Conservation (phyloP, 2,113 vertebrate genomes). For the Numenius arquata region DNA sequence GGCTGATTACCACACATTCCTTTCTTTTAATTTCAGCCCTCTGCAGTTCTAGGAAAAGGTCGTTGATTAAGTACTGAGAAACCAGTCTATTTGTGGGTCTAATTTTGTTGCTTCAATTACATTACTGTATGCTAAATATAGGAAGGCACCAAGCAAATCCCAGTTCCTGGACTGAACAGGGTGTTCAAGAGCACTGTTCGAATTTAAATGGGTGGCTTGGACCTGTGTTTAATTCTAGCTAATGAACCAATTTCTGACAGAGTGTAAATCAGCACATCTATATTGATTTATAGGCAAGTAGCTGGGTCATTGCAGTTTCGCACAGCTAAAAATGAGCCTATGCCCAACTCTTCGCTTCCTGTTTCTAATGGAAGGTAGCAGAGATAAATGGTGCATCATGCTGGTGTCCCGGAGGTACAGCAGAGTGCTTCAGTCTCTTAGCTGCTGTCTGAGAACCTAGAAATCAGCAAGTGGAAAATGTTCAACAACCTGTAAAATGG, state of each 20-base stretch:
- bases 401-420: neutral
- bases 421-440: neutral
- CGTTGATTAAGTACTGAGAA: conserved; percentile 60
- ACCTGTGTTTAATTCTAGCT: conserved; percentile 29
- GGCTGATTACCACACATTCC: conserved; percentile 60
- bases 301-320: neutral
- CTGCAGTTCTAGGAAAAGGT: conserved; percentile 64
- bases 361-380: neutral
- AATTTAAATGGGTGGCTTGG: neutral
- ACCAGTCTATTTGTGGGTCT: conserved; percentile 52
- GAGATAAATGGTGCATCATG: neutral
- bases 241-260: conserved; percentile 13
- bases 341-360: neutral
- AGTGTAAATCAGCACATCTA: conserved; percentile 14
- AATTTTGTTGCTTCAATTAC: conserved; percentile 56
- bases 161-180: conserved; percentile 36
- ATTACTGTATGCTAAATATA: conserved; percentile 70
- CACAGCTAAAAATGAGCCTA: conserved; percentile 5
- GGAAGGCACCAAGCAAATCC: conserved; percentile 32
- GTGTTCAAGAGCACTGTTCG: conserved; percentile 32
- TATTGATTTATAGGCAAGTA: conserved; percentile 36
- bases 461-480: neutral
- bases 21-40: conserved; percentile 63
- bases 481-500: neutral
- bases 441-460: neutral